phyloP scores from a whole-genome alignment of 2,113 vertebrate species.

The Bettongia penicillata region DNA sequence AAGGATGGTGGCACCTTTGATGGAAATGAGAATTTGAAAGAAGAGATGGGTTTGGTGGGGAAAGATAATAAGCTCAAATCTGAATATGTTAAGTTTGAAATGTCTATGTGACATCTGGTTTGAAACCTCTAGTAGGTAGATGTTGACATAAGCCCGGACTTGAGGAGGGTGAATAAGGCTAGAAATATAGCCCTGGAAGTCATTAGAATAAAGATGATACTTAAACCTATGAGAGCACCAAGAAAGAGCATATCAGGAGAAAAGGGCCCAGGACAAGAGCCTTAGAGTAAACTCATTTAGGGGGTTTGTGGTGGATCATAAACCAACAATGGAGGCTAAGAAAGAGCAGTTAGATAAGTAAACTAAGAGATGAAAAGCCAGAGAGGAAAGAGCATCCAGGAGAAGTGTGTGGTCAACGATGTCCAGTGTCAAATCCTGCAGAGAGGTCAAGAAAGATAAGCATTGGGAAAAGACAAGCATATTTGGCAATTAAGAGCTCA shows the following conservation, averaged over 20 bases:
- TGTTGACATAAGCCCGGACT: not conserved
- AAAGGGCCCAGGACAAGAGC: too few relatives aligned
- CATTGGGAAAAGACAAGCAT: not conserved
- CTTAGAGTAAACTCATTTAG: not conserved
- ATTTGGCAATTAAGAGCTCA: not conserved
- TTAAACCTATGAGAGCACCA: not conserved
- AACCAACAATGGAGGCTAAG: not conserved
- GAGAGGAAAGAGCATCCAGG: not conserved
- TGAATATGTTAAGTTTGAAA: not conserved
- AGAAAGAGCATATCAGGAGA: not conserved
- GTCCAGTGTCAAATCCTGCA: not conserved
- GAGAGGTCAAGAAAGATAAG: not conserved
- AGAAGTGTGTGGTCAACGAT: not conserved
- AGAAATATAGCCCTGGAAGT: not conserved
- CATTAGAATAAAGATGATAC: not conserved
- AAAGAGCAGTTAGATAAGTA: not conserved
- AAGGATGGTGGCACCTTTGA: not conserved
- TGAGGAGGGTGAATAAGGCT: not conserved
- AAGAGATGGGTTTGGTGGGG: not conserved
- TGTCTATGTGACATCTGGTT: not conserved
- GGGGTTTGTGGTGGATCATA: not conserved
- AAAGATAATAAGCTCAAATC: not conserved
- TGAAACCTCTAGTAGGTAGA: not conserved
- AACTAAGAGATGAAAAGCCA: not conserved
- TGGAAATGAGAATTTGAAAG: not conserved